Evolutionary conservation across 2,113 vertebrate genomes (phyloP), one percentile per base, ranked within the genome.

Genomic region (Gallinago undulata): DNA sequence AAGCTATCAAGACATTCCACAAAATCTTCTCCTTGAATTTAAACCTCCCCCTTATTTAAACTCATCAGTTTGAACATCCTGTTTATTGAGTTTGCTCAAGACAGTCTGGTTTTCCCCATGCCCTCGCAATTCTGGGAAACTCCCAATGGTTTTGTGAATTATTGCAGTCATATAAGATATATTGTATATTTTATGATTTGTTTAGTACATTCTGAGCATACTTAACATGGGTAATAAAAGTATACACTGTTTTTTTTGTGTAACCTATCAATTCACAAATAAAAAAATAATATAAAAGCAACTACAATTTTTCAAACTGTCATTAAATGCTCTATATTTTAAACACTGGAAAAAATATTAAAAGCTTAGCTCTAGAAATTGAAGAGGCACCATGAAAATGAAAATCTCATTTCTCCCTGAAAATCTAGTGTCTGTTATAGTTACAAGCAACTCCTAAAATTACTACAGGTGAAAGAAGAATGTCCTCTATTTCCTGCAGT

Each of bases 261-360:
- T 50, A 89, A 74, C 43, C 60, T 88, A 84, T 90, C 75, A 85
- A 82, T 92, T 87, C 73, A 79, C 63, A 86, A 90, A 90, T 78
- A 94, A 90, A 90, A 94, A 96, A 93, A 97, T 96, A 74, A 94
- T 68, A 83, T 64, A 70, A 82, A 95, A 76, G 56, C 41, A 96
- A 97, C 93, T 93, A 63, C 22, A 47, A 83, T 96, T 87, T 97
- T 94, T 95, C 4, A 10, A 90, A 70, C 56, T 89, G 84, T 91
- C 86, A 88, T 96, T 94, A 96, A 95, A 92, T 80, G 56, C 3
- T 84, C 83, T 86, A 82, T 96, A 91, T 94, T 92, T 91, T 80
- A 97, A 97, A 94, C 35, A 94, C 47, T 62, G 27, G 8, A 12
- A 37, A 78, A 87, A 78, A 73, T 95, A 84, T 84, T 94, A 77